Base-by-base conservation (phyloP, 2,888 invertebrate genomes). In the Autographa gamma region DNA sequence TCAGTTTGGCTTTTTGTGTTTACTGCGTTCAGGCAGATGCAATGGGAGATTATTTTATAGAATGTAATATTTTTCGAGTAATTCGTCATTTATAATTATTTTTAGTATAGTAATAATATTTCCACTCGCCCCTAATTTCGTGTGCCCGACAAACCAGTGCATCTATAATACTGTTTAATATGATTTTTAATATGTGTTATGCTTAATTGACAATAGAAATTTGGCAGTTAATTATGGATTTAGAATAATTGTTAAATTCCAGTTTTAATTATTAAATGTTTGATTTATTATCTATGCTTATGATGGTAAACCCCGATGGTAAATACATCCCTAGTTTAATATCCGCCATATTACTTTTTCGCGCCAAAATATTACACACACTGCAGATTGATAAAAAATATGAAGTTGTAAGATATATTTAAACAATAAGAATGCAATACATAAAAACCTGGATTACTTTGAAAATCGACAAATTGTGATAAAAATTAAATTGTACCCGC, bases 131-230 rank as follows among this genome's bases (percentile, higher is more conserved):
- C 71, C 18, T 48, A 25, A 59, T 71, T 31, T 74, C 52, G 64
- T 74, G 82, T 85, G 84, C 82, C 84, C 82, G 60, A 79, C 74
- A 78, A 85, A 85, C 82, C 80, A 85, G 85, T 85, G 84, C 84
- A 31, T 64, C 72, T 80, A 76, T 66, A 62, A 4, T 80, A 84
- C 60, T 76, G 72, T 80, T 74, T 69, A 52, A 71, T 58, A 69
- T 76, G 63, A 13, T 61, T 60, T 70, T 79, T 66, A 60, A 60
- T 63, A 63, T 66, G 60, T 76, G 58, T 81, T 68, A 73, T 69
- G 9, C 61, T 79, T 79, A 82, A 82, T 82, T 82, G 84, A 82
- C 82, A 63, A 74, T 79, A 74, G 34, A 82, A 81, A 71, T 71
- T 75, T 80, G 72, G 74, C 74, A 77, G 80, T 77, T 81, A 74